phyloP scores from a whole-genome alignment of 2,797 vertebrate genomes.

The Heteromormyrus szaboi region DNA sequence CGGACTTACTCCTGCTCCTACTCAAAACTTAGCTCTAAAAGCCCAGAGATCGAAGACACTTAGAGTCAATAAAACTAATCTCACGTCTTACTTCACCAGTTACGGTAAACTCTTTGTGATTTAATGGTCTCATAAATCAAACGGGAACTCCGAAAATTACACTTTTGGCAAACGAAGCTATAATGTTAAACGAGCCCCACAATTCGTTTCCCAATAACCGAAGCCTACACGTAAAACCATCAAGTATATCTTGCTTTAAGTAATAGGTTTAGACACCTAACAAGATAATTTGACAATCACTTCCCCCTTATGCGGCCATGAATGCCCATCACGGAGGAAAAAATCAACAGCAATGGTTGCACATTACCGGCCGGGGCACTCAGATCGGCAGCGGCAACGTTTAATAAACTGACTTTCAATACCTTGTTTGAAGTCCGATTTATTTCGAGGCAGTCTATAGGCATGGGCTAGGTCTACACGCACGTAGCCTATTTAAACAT shows the following conservation, averaged over 20 bases:
- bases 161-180: background rate
- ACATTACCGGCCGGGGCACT: background rate
- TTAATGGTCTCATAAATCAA: background rate
- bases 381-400: background rate
- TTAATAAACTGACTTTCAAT: background rate
- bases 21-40: background rate
- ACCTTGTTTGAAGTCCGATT: background rate
- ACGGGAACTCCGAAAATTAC: background rate
- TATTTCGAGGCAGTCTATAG: background rate
- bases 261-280: constrained; percentile 2
- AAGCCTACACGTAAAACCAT: background rate
- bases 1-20: background rate
- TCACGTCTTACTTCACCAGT: background rate
- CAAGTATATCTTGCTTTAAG: constrained; percentile 10
- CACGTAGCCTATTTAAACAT: background rate
- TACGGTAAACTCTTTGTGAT: constrained; percentile 6
- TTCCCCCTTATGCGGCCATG: background rate
- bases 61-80: constrained; percentile 6
- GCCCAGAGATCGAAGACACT: constrained; percentile 10
- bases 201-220: constrained; percentile 3
- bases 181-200: background rate
- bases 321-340: background rate
- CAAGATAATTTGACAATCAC: constrained; percentile 3
- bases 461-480: background rate
- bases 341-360: background rate